These are phyloP conservation scores for Sebastes minor DNA, from an alignment of 2,797 vertebrate genomes.

Conservation along the genomic window DNA sequence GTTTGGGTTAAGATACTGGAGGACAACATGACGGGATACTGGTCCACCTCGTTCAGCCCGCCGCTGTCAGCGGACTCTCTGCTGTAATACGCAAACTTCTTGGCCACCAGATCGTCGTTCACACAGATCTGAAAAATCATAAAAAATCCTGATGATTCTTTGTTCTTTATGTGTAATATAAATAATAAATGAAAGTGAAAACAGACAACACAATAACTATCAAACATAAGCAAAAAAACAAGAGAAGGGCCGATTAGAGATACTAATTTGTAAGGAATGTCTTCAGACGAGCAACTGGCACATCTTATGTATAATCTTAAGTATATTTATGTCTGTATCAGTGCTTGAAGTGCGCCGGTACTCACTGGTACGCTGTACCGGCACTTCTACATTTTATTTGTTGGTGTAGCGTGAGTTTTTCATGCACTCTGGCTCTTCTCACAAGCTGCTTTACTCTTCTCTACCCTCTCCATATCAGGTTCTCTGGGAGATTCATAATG, in stretches of 20 bases:
- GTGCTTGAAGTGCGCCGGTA: no score
- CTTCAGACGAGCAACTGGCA: not conserved
- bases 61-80: not conserved
- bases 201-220: not conserved
- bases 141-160: not conserved
- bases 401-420: no score
- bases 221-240: not conserved
- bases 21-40: slow-evolving; percentile 55
- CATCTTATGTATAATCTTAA: no score
- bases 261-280: not conserved
- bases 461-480: no score
- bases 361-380: no score
- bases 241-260: not conserved
- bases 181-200: no score
- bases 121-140: slow-evolving; percentile 85
- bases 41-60: slow-evolving; percentile 25
- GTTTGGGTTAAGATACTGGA: slow-evolving; percentile 54
- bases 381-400: no score
- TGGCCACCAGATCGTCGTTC: slow-evolving; percentile 92
- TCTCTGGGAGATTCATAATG: no score
- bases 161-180: not conserved
- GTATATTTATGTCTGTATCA: not conserved
- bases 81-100: slow-evolving; percentile 85
- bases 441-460: no score
- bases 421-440: no score